Evolutionary conservation across 2,797 vertebrate genomes (phyloP), one percentile per base, ranked within the genome.

Genomic region (Hozukius guyotensis): DNA sequence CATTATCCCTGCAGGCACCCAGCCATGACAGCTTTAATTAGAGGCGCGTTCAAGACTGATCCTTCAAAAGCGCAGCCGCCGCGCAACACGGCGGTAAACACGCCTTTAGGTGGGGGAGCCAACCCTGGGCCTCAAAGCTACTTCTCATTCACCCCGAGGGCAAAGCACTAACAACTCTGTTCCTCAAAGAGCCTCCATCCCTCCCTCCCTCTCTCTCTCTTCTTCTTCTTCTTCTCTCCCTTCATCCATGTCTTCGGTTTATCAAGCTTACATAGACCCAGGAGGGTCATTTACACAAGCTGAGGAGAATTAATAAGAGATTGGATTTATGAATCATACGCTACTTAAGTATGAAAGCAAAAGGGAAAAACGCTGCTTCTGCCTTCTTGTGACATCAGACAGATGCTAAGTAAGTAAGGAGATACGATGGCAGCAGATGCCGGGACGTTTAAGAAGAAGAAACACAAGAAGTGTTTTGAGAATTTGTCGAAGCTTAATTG

Each of bases 21-120:
- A 96, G 95, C 96, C 96, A 96, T 97, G 97, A 96, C 97, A 97
- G 96, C 97, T 98, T 99, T 99, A 99, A 99, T 99, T 99, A 99
- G 97, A 97, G 97, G 95, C 96, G 96, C 97, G 96, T 97, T 97
- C 95, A 91, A 96, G 97, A 97, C 96, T 97, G 97, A 99, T 99
- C 97, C 97, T 96, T 97, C 97, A 97, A 96, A 96, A 97, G 96
- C 96, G 93, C 95, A 85, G 90, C 83, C 86, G 49, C 84, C 52
- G 87, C 2, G 83, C 93, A 88, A 92, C 93, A 83, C 83, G 83
- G 84, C 73, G 96, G 96, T 95, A 95, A 94, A 94, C 94, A 94
- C 78, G 90, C 87, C 92, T 93, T 92, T 85, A 89, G 90, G 92
- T 90, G 73, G 89, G 61, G 86, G 88, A 90, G 91, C 80, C 90